Evolutionary conservation across 2,797 vertebrate genomes (phyloP).

Genomic region (Sardinella longiceps): DNA sequence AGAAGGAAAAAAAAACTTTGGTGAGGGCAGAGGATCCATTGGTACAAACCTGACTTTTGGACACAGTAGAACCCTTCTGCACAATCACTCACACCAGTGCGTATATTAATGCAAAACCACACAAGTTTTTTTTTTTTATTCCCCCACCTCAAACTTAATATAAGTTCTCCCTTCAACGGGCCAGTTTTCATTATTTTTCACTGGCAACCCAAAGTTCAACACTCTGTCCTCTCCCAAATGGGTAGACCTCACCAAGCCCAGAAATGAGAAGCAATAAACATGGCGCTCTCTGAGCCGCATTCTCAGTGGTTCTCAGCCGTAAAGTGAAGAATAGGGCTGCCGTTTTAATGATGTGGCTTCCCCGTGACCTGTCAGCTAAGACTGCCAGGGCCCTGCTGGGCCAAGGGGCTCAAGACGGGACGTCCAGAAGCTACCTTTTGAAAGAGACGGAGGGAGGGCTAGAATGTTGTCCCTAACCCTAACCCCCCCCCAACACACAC

Average conservation of each 20-base stretch:
- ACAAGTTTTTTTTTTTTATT: not conserved
- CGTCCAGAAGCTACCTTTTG: not conserved
- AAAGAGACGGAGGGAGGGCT: not conserved
- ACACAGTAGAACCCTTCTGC: not conserved
- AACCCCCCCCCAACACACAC: too few species aligned
- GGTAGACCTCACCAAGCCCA: not conserved
- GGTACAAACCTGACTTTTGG: not conserved
- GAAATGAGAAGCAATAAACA: conserved; percentile 4
- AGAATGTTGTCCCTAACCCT: not conserved
- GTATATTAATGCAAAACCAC: conserved; percentile 3
- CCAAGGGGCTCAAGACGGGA: not conserved
- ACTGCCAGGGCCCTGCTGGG: not conserved
- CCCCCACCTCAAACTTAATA: not conserved
- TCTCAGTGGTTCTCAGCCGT: not conserved
- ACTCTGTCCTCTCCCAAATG: not conserved
- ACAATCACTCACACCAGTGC: not conserved
- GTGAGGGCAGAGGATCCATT: too few species aligned
- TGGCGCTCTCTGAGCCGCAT: not conserved
- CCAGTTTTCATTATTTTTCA: not conserved
- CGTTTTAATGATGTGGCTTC: not conserved
- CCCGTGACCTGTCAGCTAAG: not conserved
- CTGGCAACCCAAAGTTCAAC: not conserved
- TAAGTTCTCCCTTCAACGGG: not conserved
- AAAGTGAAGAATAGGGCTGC: not conserved
- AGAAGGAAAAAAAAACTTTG: not conserved